Base-by-base conservation (phyloP, 2,888 invertebrate genomes). In the Dolomedes plantarius region DNA sequence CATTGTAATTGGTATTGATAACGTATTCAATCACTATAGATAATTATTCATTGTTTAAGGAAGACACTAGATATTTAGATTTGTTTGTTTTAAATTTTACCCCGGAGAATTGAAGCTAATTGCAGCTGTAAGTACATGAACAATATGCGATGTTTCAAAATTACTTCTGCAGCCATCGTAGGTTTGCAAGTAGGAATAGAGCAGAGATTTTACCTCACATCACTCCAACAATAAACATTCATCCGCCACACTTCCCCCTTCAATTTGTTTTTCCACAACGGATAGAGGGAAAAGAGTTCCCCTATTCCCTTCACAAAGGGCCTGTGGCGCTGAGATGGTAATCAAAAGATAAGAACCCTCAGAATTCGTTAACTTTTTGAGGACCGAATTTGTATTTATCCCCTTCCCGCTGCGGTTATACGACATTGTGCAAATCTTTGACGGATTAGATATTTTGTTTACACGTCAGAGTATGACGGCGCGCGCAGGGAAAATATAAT, bases 371-470 rank as follows among this genome's bases (percentile, higher is more conserved):
- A 23, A 19, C 69, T 78, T 73, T 73, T 68, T 72, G 77, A 65
- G 73, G 46, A 5, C 36, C 9, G 36, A 9, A 5, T 9, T 9
- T 5, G 36, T 65, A 16, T 62, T 27, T 62, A 0, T 50, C 50
- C 50, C 50, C 50, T 6, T n/a, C 6, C 16, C n/a, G 19, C 1
- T 46, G 16, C 46, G 9, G 16, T 46, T 28, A 27, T 27, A 7
- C 7, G 0, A 7, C 27, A 11, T 69, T 69, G 39, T 64, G 16
- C 16, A n/a, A n/a, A n/a, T 19, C 13, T 36, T 74, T 81, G 81
- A 81, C 81, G 75, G 81, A 81, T 81, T 62, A 23, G 62, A 50
- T 50, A n/a, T 46, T 36, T 69, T 81, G 81, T 81, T 81, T 81
- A 81, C 74, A 69, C 16, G 32, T n/a, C 31, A n/a, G 75, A 36